phyloP scores from a whole-genome alignment of 2,113 vertebrate genomes.

The Anoplopoma fimbria region DNA sequence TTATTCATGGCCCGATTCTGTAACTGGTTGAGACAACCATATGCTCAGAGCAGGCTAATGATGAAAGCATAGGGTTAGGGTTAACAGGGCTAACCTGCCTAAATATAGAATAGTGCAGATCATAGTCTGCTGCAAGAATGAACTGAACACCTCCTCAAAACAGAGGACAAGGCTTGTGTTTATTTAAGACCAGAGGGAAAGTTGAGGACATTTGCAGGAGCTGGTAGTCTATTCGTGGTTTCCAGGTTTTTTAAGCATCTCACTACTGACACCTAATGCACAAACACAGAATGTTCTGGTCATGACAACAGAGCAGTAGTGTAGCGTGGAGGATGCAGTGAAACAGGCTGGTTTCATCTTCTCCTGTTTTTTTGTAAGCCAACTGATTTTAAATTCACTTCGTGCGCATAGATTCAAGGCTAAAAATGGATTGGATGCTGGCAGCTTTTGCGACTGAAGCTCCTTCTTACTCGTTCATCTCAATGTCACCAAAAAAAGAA shows the following conservation, averaged over 20 bases:
- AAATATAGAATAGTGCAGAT: background rate
- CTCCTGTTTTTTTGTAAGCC: conserved; percentile 34
- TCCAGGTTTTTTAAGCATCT: conserved; percentile 40
- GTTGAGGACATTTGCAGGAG: conserved; percentile 19
- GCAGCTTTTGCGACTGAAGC: conserved; percentile 18
- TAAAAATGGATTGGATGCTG: conserved; percentile 59
- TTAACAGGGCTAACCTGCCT: conserved; percentile 12
- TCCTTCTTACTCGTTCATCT: conserved; percentile 47
- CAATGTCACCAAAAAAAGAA: background rate
- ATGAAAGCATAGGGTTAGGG: conserved; percentile 64
- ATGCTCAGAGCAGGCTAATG: conserved; percentile 57
- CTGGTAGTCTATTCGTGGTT: conserved; percentile 19
- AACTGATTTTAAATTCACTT: conserved; percentile 53
- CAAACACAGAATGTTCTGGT: conserved; percentile 46
- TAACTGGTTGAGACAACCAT: conserved; percentile 63
- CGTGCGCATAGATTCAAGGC: conserved; percentile 20
- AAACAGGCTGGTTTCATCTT: conserved; percentile 30
- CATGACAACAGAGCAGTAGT: conserved; percentile 13
- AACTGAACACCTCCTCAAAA: background rate
- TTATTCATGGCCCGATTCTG: conserved; percentile 48
- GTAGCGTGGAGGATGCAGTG: conserved; percentile 19
- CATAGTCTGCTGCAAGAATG: background rate
- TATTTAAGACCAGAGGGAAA: conserved; percentile 6
- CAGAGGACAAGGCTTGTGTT: background rate
- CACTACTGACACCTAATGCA: conserved; percentile 79